phyloP scores from a whole-genome alignment of 2,113 vertebrate genomes.

The Ceyx margarethae region DNA sequence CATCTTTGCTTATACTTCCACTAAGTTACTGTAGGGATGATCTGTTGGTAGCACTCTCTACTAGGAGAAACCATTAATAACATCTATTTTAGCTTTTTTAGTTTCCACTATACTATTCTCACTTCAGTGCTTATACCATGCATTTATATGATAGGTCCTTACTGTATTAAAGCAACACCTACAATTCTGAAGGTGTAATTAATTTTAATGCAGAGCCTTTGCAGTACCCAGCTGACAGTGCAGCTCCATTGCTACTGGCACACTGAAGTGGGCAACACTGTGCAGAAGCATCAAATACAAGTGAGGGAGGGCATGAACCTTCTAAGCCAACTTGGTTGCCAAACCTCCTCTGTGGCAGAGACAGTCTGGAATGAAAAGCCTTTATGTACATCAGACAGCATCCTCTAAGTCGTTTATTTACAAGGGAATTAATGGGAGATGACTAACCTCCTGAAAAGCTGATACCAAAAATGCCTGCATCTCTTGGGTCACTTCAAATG shows the following conservation, averaged over 20 bases:
- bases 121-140: not conserved
- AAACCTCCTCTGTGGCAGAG: not conserved
- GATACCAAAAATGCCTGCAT: not conserved
- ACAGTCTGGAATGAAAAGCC: not conserved
- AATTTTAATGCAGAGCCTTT: not conserved
- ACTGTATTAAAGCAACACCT: not conserved
- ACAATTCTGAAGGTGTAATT: not conserved
- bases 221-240: not conserved
- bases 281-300: not conserved
- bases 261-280: rapidly evolving
- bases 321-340: not conserved
- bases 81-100: not conserved
- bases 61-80: conserved; percentile 8
- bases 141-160: not conserved
- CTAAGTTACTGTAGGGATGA: not conserved
- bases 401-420: conserved; percentile 29
- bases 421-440: conserved; percentile 30
- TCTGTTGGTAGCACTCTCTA: not conserved
- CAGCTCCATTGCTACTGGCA: not conserved
- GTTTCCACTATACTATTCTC: not conserved
- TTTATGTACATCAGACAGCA: not conserved
- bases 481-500: conserved; percentile 39
- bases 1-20: not conserved
- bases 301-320: not conserved
- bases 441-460: conserved; percentile 23